Base-by-base conservation (phyloP, 2,888 invertebrate genomes). In the Agrochola macilenta region DNA sequence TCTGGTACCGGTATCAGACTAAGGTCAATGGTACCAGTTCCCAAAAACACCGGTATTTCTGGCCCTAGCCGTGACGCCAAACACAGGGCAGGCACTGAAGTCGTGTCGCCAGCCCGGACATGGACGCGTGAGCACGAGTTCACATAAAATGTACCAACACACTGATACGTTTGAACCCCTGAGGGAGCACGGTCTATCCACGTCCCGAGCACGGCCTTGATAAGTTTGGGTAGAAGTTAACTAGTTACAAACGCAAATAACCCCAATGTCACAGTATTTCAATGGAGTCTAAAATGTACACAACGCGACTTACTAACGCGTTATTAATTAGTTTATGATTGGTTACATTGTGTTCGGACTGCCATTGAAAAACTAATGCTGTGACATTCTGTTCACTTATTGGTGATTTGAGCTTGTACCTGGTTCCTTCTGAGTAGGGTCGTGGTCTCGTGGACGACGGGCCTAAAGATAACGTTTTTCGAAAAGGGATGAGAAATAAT, bases 381-480 rank as follows among this genome's bases (percentile, higher is more conserved):
- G 8, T 35, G 23, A 35, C 0, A 17, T 35, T 63, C 12, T 68
- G 12, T 1, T 11, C 57, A 23, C 30, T 35, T 2, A 9, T 35
- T 9, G 11, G 0, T 57, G 11, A 35, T 35, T n/a, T 35, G n/a
- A 17, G 3, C 17, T n/a, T 11, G 17, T 54, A 35, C 5, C 9
- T 17, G 11, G 17, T 54, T 35, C 1, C 5, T 35, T 52, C 14
- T n/a, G 30, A 9, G 7, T 57, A 17, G 57, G 2, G n/a, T 20
- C 11, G 17, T 35, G 54, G 17, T 69, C 5, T n/a, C 68, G 11
- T 69, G 39, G 12, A 58, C 20, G n/a, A 8, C 1, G 20, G 20
- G 20, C 39, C 7, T 69, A 58, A 58, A 30, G 61, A 78, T 70
- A 70, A 78, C 39, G 49, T 64, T 76, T 58, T 64, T 76, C 4